Conservation (phyloP, 2,797 vertebrate genomes). For the Melanotaenia parkinsoni region DNA sequence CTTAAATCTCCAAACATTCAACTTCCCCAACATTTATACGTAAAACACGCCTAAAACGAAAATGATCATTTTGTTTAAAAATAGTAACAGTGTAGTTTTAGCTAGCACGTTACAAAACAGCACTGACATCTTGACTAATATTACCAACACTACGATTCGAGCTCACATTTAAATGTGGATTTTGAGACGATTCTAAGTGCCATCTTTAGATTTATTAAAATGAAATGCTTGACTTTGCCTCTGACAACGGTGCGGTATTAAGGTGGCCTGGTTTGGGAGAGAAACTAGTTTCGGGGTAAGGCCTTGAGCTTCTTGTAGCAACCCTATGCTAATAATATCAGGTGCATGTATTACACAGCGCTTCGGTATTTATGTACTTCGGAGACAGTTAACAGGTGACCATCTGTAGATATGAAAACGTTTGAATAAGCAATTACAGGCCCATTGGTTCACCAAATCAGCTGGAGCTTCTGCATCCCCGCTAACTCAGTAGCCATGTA, state of each 20-base stretch:
- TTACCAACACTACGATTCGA: neutral
- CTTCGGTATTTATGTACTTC: neutral
- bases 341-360: neutral
- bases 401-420: neutral
- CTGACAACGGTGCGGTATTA: neutral
- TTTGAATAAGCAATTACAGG: neutral
- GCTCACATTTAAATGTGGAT: neutral
- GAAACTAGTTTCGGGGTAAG: slow-evolving; percentile 42
- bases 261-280: slow-evolving; percentile 13
- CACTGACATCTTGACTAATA: neutral
- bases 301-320: slow-evolving; percentile 50
- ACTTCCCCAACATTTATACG: too few species aligned
- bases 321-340: slow-evolving; percentile 36
- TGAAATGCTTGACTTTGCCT: neutral
- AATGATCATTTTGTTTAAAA: neutral
- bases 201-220: neutral
- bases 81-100: neutral
- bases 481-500: slow-evolving; percentile 60
- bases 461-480: slow-evolving; percentile 27
- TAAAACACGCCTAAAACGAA: neutral
- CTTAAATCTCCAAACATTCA: neutral
- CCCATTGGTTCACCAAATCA: slow-evolving; percentile 2
- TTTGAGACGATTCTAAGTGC: too few species aligned
- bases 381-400: too few species aligned
- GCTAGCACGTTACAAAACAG: neutral